Base-by-base conservation (phyloP, 2,888 invertebrate species). In the Luperina testacea region DNA sequence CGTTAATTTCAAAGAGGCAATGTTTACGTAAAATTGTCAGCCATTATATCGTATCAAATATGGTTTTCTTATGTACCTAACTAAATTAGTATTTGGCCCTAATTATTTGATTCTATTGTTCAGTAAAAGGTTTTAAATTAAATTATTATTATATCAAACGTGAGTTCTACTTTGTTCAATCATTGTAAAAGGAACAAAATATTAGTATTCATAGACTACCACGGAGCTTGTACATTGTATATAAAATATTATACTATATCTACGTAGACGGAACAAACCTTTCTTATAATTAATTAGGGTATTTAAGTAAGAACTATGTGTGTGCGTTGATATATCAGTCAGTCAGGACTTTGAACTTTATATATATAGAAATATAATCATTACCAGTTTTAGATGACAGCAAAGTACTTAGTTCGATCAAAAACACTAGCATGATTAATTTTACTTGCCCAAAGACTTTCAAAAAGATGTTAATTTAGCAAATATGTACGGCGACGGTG, bases 401-500 rank as follows among this genome's bases (percentile, higher is more conserved):
- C 71, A 42, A 71, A 71, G 15, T 32, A 59, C 24, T 53, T 78
- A n/a, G 72, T 75, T 57, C 51, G 45, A 72, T 81, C 67, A 48
- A 64, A 72, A 73, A 71, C 42, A 38, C 61, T 63, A 81, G 77
- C 72, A 72, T 75, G 68, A 76, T 78, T 78, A 74, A 80, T 85
- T 69, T 68, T 78, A 67, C 61, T 69, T 78, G 64, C 76, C 72
- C 45, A 80, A 80, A 82, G 75, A 74, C 69, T 83, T 79, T 57
- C 74, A 78, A 78, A 82, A 85, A 81, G 53, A 77, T 78, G 83
- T 80, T 82, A 81, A 85, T 83, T 83, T 72, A 88, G 83, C 87
- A 87, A 88, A 88, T 88, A 80, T 87, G 85, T 87, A 82, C 81
- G 69, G 77, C 78, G 80, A 82, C 74, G 77, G 45, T 45, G 45